Evolutionary conservation across 2,797 vertebrate species (phyloP).

Genomic region (Leuciscus waleckii): DNA sequence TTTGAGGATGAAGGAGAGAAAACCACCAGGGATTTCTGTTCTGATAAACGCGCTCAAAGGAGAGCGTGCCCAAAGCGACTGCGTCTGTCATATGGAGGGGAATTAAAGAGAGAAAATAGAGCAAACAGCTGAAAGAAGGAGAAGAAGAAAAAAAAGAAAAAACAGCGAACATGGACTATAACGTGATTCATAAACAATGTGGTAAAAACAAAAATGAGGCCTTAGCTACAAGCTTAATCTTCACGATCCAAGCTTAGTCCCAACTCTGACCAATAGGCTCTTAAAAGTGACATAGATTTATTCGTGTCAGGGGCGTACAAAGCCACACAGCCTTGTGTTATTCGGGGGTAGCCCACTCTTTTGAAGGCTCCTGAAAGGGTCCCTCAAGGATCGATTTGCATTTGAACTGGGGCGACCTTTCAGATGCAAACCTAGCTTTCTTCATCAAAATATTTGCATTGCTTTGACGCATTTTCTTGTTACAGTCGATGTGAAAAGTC

Average conservation of each 20-base stretch:
- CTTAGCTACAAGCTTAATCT: slow-evolving; percentile 48
- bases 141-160: neutral
- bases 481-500: slow-evolving; percentile 45
- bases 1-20: slow-evolving; percentile 77
- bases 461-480: slow-evolving; percentile 62
- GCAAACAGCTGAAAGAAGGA: slow-evolving; percentile 13
- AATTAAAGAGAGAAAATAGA: slow-evolving; percentile 38
- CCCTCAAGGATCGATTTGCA: slow-evolving; percentile 63
- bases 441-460: slow-evolving; percentile 68
- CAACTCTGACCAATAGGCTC: slow-evolving; percentile 36
- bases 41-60: slow-evolving; percentile 42
- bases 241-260: slow-evolving; percentile 40
- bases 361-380: slow-evolving; percentile 59
- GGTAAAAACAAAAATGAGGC: slow-evolving; percentile 13
- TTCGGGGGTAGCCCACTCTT: slow-evolving; percentile 52
- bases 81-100: slow-evolving; percentile 31
- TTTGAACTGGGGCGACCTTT: slow-evolving; percentile 62
- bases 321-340: slow-evolving; percentile 41
- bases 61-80: slow-evolving; percentile 20
- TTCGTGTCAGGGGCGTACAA: slow-evolving; percentile 43
- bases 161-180: slow-evolving; percentile 4
- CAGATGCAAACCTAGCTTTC: slow-evolving; percentile 65
- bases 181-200: neutral
- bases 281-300: slow-evolving; percentile 48
- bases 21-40: slow-evolving; percentile 67